Evolutionary conservation across 2,113 vertebrate species (phyloP).

Genomic region (Lepus americanus): DNA sequence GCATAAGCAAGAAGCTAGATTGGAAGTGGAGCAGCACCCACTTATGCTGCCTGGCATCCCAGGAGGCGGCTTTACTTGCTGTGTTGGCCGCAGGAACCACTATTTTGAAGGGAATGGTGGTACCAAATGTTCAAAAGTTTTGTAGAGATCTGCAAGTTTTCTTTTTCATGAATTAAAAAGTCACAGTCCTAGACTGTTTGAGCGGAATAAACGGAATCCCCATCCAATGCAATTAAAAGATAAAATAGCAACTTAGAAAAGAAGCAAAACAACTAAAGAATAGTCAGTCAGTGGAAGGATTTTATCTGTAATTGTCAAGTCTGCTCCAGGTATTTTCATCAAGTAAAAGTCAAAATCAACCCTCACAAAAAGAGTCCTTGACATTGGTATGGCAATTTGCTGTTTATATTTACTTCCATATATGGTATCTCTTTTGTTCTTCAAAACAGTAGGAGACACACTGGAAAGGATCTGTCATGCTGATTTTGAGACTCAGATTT

Average conservation of each 20-base stretch:
- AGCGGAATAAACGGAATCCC: neutral
- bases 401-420: neutral
- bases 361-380: neutral
- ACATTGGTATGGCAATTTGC: neutral
- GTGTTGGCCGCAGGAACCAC: neutral
- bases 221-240: neutral
- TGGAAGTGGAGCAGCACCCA: too few relatives aligned
- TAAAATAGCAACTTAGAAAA: neutral
- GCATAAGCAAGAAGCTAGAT: too few relatives aligned
- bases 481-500: neutral
- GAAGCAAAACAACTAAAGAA: neutral
- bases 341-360: neutral
- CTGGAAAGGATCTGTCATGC: neutral
- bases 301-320: neutral
- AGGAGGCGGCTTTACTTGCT: too few relatives aligned
- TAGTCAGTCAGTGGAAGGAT: neutral
- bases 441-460: neutral
- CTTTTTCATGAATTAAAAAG: neutral
- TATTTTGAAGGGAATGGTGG: neutral
- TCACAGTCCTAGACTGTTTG: neutral
- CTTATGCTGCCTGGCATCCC: too few relatives aligned
- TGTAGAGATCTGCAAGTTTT: neutral
- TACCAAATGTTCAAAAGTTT: neutral
- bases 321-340: slow-evolving; percentile 3
- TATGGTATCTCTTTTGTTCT: neutral